Conservation (phyloP, 2,113 vertebrate genomes). For the Nycticryphes semicollaris region DNA sequence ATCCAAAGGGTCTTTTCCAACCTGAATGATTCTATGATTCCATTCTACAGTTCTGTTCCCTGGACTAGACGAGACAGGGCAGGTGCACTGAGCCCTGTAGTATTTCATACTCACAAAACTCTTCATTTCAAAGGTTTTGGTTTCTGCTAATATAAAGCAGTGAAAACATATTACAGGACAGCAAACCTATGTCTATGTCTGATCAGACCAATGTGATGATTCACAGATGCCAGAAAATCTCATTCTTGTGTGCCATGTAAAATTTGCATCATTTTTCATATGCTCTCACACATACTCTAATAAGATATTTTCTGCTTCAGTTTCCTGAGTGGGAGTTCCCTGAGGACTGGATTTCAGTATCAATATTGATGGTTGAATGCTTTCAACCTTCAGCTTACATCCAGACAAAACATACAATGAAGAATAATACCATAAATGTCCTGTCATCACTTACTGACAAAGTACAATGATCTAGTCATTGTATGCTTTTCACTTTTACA, state of each 20-base stretch:
- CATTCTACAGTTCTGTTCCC: neutral
- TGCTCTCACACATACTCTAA: neutral
- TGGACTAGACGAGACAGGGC: neutral
- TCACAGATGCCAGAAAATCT: neutral
- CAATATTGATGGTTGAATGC: neutral
- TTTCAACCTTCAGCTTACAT: slow-evolving; percentile 36
- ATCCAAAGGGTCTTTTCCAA: no score
- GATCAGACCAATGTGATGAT: neutral
- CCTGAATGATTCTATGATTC: no score
- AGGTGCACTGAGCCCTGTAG: neutral
- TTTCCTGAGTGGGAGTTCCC: slow-evolving; percentile 10
- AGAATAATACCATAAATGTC: neutral
- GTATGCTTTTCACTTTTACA: neutral
- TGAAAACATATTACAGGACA: neutral
- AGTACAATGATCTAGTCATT: neutral
- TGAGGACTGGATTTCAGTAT: slow-evolving; percentile 23
- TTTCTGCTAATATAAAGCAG: neutral
- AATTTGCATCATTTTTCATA: neutral
- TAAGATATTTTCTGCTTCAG: slow-evolving; percentile 24
- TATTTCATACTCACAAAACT: neutral
- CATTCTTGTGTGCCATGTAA: accelerated
- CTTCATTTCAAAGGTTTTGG: neutral
- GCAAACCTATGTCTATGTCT: neutral
- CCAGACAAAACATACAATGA: neutral
- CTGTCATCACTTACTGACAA: neutral